These are phyloP conservation scores for Silurus aristotelis DNA, from an alignment of 2,797 vertebrate genomes.

Conservation along the genomic window DNA sequence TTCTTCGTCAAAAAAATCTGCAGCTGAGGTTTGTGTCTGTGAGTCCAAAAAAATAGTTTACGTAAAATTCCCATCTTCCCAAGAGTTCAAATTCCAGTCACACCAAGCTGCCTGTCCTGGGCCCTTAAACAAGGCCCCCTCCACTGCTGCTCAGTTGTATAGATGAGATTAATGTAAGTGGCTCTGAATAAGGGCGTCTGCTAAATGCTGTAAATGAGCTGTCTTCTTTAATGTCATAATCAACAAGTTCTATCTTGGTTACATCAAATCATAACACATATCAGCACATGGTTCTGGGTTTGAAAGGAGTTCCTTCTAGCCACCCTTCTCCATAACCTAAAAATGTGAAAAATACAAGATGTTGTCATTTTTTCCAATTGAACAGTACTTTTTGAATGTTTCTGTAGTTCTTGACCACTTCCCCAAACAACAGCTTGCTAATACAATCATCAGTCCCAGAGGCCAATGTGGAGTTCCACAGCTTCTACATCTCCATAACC, in stretches of 20 bases:
- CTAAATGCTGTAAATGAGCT: not conserved
- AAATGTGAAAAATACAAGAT: not conserved
- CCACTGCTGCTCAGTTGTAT: too few species aligned
- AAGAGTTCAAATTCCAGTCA: too few species aligned
- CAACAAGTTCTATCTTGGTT: not conserved
- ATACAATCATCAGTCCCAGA: too few species aligned
- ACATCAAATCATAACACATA: not conserved
- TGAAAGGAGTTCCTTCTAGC: not conserved
- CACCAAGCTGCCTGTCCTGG: too few species aligned
- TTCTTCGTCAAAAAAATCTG: not conserved
- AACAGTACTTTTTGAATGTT: not conserved
- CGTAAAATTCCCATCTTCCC: too few species aligned
- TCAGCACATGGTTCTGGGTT: not conserved
- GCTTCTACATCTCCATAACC: too few species aligned
- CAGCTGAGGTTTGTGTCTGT: not conserved
- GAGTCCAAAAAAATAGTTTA: not conserved
- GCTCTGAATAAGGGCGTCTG: too few species aligned
- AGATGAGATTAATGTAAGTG: too few species aligned
- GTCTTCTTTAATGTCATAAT: not conserved
- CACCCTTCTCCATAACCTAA: not conserved
- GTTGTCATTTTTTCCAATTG: not conserved
- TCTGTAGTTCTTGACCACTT: not conserved
- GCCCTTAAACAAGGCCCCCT: too few species aligned
- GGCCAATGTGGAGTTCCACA: too few species aligned
- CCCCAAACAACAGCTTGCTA: not conserved